Base-by-base conservation (phyloP, 2,797 vertebrate genomes). In the Hemibagrus guttatus region DNA sequence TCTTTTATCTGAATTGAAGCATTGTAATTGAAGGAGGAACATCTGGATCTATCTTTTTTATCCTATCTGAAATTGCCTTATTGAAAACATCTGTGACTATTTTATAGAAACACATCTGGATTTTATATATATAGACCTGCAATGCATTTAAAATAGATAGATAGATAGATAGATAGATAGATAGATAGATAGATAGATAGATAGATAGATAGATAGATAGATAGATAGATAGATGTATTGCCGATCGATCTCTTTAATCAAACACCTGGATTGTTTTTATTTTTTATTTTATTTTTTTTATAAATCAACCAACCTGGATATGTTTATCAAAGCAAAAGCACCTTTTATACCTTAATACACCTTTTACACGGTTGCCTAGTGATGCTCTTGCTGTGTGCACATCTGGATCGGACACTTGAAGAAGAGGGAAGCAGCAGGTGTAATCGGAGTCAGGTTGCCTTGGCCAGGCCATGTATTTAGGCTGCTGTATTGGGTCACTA, bases 401-500 rank as follows among this genome's bases (percentile, higher is more conserved):
- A 52, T 31, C n/a, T 66, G 59, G 66, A 39, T 68, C 39, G 11
- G 26, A 42, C 4, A 9, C 6, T 14, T 59, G 31, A 56, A 78
- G 75, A 23, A 31, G 49, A 56, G 75, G 42, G 49, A 74, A n/a
- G 13, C n/a, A 2, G 21, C 42, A n/a, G 74, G 4, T 54, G 3
- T 75, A 28, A 75, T 23, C 46, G 0, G 71, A 54, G 76, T 35
- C 31, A 59, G 2, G 54, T 81, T 81, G 0, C 8, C 59, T 63
- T 58, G 76, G 71, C n/a, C 46, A 74, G 59, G 81, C 28, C 74
- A 52, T 23, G 46, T 78, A 85, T 89, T 74, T 52, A 83, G 88
- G 86, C 42, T 66, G 26, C 26, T 31, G 16, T 86, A 86, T 78
- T 83, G 75, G 86, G 84, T 84, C 87, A 58, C 78, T 86, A 86